Evolutionary conservation across 2,888 invertebrate genomes (phyloP).

Genomic region (Oxyteleia sp.): DNA sequence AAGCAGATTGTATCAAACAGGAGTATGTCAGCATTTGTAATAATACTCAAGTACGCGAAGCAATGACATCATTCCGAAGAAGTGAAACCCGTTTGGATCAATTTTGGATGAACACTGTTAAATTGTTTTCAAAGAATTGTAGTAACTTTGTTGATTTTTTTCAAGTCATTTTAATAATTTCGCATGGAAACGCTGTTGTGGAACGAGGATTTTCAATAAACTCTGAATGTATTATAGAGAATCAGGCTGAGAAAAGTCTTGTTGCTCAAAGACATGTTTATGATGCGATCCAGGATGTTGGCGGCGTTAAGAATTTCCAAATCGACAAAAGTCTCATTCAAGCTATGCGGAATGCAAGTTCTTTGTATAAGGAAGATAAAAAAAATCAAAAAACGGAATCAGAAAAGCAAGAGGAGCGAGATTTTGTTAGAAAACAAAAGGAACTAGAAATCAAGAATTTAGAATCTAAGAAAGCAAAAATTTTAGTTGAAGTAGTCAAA

Average conservation of each 20-base stretch:
- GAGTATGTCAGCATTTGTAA: slow-evolving; percentile 10
- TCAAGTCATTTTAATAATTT: slow-evolving; percentile 66
- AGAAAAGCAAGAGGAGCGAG: slow-evolving; percentile 26
- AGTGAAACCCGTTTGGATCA: slow-evolving; percentile 17
- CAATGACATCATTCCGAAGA: slow-evolving; percentile 20
- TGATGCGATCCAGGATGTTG: slow-evolving; percentile 63
- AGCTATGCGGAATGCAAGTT: slow-evolving; percentile 63
- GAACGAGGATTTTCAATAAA: slow-evolving; percentile 76
- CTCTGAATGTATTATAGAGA: slow-evolving; percentile 74
- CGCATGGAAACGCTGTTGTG: slow-evolving; percentile 73
- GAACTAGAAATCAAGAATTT: too few relatives aligned
- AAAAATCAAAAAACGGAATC: slow-evolving; percentile 10
- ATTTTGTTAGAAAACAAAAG: too few relatives aligned
- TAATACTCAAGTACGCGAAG: slow-evolving; percentile 14
- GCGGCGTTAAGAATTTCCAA: slow-evolving; percentile 59
- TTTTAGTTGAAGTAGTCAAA: too few relatives aligned
- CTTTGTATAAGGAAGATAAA: slow-evolving; percentile 52
- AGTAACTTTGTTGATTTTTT: slow-evolving; percentile 52
- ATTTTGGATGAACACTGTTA: slow-evolving; percentile 29
- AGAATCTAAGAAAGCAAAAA: too few relatives aligned
- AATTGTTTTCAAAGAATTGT: slow-evolving; percentile 15
- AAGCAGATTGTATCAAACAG: slow-evolving; percentile 37
- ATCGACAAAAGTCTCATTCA: slow-evolving; percentile 69
- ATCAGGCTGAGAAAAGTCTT: slow-evolving; percentile 70
- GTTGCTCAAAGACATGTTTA: slow-evolving; percentile 71